phyloP scores from a whole-genome alignment of 2,888 invertebrate genomes.

The Drosophila cognata region DNA sequence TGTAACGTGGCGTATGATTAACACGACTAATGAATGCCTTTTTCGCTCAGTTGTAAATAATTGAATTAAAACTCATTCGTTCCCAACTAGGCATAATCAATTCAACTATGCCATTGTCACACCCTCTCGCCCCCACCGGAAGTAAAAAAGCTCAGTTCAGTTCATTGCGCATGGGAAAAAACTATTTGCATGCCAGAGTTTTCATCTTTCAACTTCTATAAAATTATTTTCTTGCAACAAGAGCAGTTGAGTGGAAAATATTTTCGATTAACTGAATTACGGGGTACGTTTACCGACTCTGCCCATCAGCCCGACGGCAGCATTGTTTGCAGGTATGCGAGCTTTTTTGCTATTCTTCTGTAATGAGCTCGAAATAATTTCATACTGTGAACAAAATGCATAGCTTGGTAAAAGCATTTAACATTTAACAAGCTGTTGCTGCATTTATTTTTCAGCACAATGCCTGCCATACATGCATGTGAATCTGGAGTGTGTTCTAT shows the following conservation, averaged over 20 bases:
- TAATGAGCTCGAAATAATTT: constrained; percentile 62
- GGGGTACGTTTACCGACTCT: constrained; percentile 20
- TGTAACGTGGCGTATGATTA: constrained; percentile 76
- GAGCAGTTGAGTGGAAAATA: constrained; percentile 63
- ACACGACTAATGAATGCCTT: constrained; percentile 74
- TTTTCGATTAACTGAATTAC: constrained; percentile 66
- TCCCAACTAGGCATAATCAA: constrained; percentile 51
- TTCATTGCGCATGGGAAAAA: constrained; percentile 40
- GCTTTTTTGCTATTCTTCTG: constrained; percentile 4
- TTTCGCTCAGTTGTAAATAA: constrained; percentile 65
- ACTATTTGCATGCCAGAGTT: constrained; percentile 39
- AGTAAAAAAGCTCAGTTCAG: constrained; percentile 13
- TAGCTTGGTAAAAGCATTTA: constrained; percentile 44
- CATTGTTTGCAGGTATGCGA: constrained; percentile 18
- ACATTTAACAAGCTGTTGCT: constrained; percentile 32
- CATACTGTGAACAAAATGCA: constrained; percentile 16
- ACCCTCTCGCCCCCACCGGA: neutral
- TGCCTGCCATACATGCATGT: constrained; percentile 6
- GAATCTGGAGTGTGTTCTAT: neutral
- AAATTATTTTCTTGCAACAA: constrained; percentile 40
- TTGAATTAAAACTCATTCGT: constrained; percentile 70
- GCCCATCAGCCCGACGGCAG: constrained; percentile 7
- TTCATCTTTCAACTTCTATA: constrained; percentile 22
- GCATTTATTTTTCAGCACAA: constrained; percentile 13
- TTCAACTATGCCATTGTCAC: constrained; percentile 45